A percentile compares a stretch with the other conserved stretches of the same genome.
Evolutionary conservation across 1,140 invertebrate genomes (phyloP).

Genomic region (Leptoteleia sp.): DNA sequence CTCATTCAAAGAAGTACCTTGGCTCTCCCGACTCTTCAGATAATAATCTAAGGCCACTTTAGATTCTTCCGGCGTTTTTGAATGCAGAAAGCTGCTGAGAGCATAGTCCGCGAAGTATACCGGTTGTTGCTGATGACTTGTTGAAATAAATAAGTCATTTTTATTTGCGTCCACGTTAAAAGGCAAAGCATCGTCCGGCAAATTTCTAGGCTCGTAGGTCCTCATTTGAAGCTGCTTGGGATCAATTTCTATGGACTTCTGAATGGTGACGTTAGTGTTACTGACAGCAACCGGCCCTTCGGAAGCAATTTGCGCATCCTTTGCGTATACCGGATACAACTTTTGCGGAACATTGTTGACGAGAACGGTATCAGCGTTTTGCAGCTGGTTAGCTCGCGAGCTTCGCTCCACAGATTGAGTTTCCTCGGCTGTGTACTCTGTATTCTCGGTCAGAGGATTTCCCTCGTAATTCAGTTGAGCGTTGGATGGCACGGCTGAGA

Average conservation of each 20-base stretch:
- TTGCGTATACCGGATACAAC: conserved; percentile 59
- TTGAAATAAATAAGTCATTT: conserved; percentile 24
- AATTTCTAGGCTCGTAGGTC: conserved; percentile 17
- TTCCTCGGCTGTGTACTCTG: conserved; percentile 76
- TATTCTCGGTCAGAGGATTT: conserved; percentile 75
- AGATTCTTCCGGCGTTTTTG: conserved; percentile 75
- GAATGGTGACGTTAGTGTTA: conserved; percentile 18
- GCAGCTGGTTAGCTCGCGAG: conserved; percentile 24
- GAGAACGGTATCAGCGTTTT: conserved; percentile 33
- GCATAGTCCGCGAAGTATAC: conserved; percentile 49
- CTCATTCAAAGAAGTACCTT: conserved; percentile 6
- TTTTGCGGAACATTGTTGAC: conserved; percentile 59
- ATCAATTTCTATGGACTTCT: conserved; percentile 53
- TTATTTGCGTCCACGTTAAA: conserved; percentile 23
- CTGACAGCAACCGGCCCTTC: conserved; percentile 5
- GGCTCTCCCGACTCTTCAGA: conserved; percentile 55
- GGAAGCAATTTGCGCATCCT: conserved; percentile 17
- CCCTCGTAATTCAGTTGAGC: conserved; percentile 77
- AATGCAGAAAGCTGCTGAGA: conserved; percentile 70
- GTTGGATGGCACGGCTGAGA: conserved; percentile 43
- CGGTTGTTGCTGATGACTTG: conserved; percentile 38
- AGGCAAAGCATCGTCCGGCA: conserved; percentile 16
- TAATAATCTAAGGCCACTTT: conserved; percentile 73
- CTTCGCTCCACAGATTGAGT: conserved; percentile 63
- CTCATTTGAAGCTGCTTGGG: conserved; percentile 5